Percentiles rank a stretch among this genome's conserved stretches.
Conservation (phyloP, 1,140 invertebrate species). For the Sinella curviseta region DNA sequence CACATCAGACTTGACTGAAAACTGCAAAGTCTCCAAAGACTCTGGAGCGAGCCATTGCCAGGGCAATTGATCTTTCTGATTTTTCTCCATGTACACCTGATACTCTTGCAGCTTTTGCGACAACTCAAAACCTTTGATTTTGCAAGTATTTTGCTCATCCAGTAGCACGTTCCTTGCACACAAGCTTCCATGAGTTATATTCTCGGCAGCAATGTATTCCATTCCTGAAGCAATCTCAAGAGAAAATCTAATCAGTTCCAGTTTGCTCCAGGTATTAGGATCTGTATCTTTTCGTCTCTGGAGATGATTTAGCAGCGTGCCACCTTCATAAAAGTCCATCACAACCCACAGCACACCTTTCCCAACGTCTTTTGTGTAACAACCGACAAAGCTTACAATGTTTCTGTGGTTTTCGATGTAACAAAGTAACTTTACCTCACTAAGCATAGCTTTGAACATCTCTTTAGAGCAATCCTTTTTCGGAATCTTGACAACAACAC, state of each 20-base stretch:
- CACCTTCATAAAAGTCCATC: no score
- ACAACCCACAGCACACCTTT: no score
- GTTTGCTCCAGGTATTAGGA: no score
- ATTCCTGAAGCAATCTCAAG: background rate
- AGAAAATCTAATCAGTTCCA: background rate
- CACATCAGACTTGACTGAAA: background rate
- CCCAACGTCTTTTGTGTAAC: background rate
- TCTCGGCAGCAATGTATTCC: background rate
- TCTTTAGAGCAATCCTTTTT: background rate
- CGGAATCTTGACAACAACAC: background rate
- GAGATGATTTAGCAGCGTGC: no score
- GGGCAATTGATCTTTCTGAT: background rate
- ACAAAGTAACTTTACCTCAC: background rate
- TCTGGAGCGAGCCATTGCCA: background rate
- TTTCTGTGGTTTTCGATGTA: background rate
- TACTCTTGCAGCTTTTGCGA: background rate
- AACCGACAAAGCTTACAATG: background rate
- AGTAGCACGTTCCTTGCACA: background rate
- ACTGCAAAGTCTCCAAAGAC: background rate
- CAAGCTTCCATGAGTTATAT: background rate
- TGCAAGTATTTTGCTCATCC: background rate
- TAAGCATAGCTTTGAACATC: background rate
- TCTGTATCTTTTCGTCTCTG: no score
- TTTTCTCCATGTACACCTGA: background rate
- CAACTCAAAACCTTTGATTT: constrained; percentile 5